Evolutionary conservation across 2,888 invertebrate species (phyloP).

Genomic region (Eristalinus aeneus): DNA sequence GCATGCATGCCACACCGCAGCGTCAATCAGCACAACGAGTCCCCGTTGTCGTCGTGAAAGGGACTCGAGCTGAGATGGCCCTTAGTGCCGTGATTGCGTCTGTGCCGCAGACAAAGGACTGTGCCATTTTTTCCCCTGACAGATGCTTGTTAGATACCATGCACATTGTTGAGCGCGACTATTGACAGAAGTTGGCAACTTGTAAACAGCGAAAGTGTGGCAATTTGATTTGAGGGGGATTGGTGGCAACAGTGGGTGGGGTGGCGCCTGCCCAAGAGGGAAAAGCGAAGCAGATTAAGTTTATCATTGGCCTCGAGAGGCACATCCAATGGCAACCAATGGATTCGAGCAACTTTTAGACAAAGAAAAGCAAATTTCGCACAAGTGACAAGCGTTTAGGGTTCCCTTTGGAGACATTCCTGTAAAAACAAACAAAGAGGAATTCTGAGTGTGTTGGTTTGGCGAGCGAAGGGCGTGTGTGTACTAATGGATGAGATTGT

Average conservation of each 20-base stretch:
- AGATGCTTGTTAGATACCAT: constrained; percentile 46
- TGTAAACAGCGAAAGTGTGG: constrained; percentile 44
- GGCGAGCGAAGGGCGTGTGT: neutral
- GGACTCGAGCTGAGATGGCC: constrained; percentile 19
- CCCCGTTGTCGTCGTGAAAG: constrained; percentile 10
- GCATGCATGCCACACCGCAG: neutral
- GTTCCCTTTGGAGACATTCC: neutral
- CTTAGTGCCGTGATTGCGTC: constrained; percentile 10
- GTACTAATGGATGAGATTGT: no score
- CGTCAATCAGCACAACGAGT: constrained; percentile 50
- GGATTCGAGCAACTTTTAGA: neutral
- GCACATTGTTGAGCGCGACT: constrained; percentile 40
- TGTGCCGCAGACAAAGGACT: neutral
- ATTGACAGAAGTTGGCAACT: constrained; percentile 49
- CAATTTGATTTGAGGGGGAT: constrained; percentile 45
- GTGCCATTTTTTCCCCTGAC: neutral
- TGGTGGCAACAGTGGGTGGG: neutral
- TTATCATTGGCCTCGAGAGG: neutral
- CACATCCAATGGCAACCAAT: neutral
- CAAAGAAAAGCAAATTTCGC: neutral
- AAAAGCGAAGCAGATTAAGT: neutral
- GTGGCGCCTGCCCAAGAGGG: neutral
- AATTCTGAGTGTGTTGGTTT: neutral
- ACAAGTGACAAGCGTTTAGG: neutral
- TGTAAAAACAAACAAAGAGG: neutral